Conservation (phyloP, 2,797 vertebrate genomes). For the Chaenodraco wilsoni region DNA sequence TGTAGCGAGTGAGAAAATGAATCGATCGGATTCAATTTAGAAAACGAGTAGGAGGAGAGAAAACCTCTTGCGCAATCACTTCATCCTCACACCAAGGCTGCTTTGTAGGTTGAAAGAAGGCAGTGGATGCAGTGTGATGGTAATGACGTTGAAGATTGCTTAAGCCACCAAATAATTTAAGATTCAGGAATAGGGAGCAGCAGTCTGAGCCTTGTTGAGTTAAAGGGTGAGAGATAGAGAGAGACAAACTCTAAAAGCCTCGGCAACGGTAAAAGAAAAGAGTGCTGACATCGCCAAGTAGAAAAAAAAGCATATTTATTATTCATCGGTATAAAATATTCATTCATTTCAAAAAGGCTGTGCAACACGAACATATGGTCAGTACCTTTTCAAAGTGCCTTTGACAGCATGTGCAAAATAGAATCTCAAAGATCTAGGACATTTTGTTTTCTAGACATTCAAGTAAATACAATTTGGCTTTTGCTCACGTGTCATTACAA, state of each 20-base stretch:
- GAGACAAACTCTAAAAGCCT: constrained; percentile 46
- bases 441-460: constrained; percentile 67
- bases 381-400: constrained; percentile 74
- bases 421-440: constrained; percentile 62
- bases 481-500: constrained; percentile 57
- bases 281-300: constrained; percentile 57
- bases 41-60: constrained; percentile 55
- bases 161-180: constrained; percentile 60
- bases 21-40: constrained; percentile 20
- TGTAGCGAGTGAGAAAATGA: constrained; percentile 46
- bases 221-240: constrained; percentile 25
- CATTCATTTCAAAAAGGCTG: constrained; percentile 76
- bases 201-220: constrained; percentile 18
- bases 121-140: constrained; percentile 13
- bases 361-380: constrained; percentile 76
- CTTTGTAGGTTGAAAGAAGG: constrained; percentile 21
- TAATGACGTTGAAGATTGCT: constrained; percentile 23
- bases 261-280: constrained; percentile 42
- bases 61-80: constrained; percentile 58
- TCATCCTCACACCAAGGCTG: constrained; percentile 20
- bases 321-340: constrained; percentile 83
- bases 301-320: constrained; percentile 76
- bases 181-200: constrained; percentile 24
- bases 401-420: constrained; percentile 79
- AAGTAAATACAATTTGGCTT: constrained; percentile 73